Conservation (phyloP, 1,140 invertebrate genomes). For the Ostrea edulis region DNA sequence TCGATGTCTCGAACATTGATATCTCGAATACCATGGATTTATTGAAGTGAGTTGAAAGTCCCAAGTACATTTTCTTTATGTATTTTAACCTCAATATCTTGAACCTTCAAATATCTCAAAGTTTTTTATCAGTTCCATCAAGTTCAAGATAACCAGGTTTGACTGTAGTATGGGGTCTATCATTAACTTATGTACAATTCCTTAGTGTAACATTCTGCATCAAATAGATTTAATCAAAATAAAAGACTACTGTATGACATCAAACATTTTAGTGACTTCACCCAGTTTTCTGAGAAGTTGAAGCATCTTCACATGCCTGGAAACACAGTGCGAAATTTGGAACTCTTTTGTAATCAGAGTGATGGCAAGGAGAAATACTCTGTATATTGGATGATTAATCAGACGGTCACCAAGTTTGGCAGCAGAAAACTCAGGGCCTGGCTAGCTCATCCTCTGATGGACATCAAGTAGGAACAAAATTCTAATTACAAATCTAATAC, state of each 20-base stretch:
- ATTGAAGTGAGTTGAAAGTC: too few species aligned
- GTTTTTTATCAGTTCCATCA: too few species aligned
- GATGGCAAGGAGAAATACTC: slow-evolving; percentile 74
- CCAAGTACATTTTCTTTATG: too few species aligned
- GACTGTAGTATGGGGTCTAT: too few species aligned
- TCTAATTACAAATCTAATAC: not conserved
- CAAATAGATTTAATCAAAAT: not conserved
- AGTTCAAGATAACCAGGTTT: too few species aligned
- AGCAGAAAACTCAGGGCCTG: slow-evolving; percentile 76
- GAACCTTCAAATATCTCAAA: too few species aligned
- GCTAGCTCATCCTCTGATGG: slow-evolving; percentile 77
- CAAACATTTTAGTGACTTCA: slow-evolving; percentile 65
- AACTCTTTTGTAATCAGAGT: slow-evolving; percentile 72
- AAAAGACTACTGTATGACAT: not conserved
- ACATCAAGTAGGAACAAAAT: not conserved
- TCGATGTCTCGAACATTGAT: too few species aligned
- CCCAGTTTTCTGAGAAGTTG: slow-evolving; percentile 65
- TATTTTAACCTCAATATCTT: too few species aligned
- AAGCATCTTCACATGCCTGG: slow-evolving; percentile 67
- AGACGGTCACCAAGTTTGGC: slow-evolving; percentile 79
- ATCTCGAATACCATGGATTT: too few species aligned
- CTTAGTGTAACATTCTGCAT: not conserved
- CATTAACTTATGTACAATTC: not conserved
- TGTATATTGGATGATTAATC: slow-evolving; percentile 78
- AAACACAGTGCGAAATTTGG: slow-evolving; percentile 67